Evolutionary conservation across 2,797 vertebrate species (phyloP), one percentile per base, ranked within the genome.

Genomic region (Tachyglossus aculeatus): DNA sequence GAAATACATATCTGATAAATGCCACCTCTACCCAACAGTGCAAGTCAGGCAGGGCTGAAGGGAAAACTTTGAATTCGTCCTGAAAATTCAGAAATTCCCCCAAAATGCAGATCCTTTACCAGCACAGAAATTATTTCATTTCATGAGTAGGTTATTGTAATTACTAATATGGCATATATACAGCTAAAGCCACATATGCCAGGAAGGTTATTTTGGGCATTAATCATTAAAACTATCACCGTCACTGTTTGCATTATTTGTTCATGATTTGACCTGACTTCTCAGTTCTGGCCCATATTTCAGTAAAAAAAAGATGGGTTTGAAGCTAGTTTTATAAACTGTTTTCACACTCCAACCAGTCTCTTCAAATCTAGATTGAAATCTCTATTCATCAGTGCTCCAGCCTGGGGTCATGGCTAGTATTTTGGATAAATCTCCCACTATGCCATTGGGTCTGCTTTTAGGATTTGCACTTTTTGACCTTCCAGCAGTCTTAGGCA

Each of bases 1-100:
- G 18, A 79, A 70, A 62, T 77, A 67, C 37, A 72, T 67, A 40
- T 53, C 24, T 55, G 13, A 37, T 47, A 47, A 47, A 47, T 47
- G 29, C 33, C 63, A 62, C 53, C 43, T 11, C 62, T 44, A 61
- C 44, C 38, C 10, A 61, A 7, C 31, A 9, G 16, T 41, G 10
- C 36, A 69, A 50, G 22, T 53, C 22, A 33, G 8, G 18, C 38
- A 33, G 33, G 4, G 5, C 16, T 57, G 2, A 63, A 66, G 25
- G n/a, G n/a, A n/a, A n/a, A 51, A 51, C 4, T 2, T 4, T 6
- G 16, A 57, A 68, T 47, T 38, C 56, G 8, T 15, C 7, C 7
- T 38, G n/a, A 54, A 76, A 67, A 71, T 36, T 8, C 25, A 41
- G n/a, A 48, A 62, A 21, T 1, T 56, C 3, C 19, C 27, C 27